Evolutionary conservation across 2,888 invertebrate species (phyloP).

Genomic region (Macrosiphum euphorbiae): DNA sequence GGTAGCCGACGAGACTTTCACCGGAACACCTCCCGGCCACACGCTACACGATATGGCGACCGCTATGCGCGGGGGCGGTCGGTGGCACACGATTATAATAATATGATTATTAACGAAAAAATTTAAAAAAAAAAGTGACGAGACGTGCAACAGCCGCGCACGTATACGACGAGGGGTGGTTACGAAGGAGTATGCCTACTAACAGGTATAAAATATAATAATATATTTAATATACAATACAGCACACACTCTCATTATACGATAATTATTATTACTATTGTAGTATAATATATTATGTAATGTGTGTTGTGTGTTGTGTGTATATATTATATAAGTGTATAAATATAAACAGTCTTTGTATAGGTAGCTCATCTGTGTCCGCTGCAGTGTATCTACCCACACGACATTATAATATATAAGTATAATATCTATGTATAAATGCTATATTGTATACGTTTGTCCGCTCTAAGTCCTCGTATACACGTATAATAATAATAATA

Average conservation of each 20-base stretch:
- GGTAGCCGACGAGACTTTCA: neutral
- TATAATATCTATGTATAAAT: neutral
- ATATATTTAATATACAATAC: neutral
- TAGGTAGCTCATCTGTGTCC: constrained; percentile 12
- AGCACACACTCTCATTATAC: neutral
- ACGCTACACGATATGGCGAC: neutral
- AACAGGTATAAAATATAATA: neutral
- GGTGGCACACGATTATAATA: neutral
- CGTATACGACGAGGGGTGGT: neutral
- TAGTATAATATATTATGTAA: constrained; percentile 4
- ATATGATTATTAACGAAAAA: neutral
- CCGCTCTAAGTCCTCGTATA: constrained; percentile 1
- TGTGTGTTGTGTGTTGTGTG: neutral
- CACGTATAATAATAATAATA: constrained; percentile 16
- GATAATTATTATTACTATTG: neutral
- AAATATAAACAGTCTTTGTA: neutral
- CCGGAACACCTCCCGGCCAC: neutral
- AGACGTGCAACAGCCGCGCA: neutral
- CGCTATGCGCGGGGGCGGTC: neutral
- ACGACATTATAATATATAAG: constrained; percentile 17
- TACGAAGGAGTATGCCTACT: neutral
- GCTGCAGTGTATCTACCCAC: constrained; percentile 1
- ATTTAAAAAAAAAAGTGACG: neutral
- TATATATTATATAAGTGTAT: neutral
- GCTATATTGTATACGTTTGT: neutral